phyloP scores from a whole-genome alignment of 2,888 invertebrate species.

The Metacarcinus magister region DNA sequence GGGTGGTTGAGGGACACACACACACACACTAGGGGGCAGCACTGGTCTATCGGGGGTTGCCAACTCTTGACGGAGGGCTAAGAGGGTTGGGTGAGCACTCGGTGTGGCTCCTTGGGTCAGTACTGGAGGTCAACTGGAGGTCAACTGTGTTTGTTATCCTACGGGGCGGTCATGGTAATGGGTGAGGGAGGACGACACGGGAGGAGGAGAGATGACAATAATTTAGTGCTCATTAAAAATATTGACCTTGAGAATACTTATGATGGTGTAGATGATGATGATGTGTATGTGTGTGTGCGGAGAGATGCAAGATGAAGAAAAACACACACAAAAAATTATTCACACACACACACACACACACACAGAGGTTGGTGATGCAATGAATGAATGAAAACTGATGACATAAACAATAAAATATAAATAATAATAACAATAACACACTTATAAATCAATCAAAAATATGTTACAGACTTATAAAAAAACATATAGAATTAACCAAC shows the following conservation, averaged over 20 bases:
- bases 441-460: too few species aligned
- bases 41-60: neutral
- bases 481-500: too few species aligned
- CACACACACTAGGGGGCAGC: conserved; percentile 11
- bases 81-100: neutral
- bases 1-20: neutral
- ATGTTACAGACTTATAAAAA: too few species aligned
- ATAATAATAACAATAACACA: too few species aligned
- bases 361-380: too few species aligned
- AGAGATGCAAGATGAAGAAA: too few species aligned
- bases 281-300: neutral
- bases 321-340: too few species aligned
- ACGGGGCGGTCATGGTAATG: neutral
- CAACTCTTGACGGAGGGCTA: neutral
- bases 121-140: neutral
- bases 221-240: neutral
- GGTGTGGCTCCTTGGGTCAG: neutral
- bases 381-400: too few species aligned
- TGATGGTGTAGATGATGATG: neutral
- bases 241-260: too few species aligned
- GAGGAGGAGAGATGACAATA: neutral
- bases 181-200: neutral
- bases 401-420: too few species aligned
- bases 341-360: too few species aligned
- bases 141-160: neutral